Percentiles rank a stretch among this genome's conserved stretches.
Conservation (phyloP, 2,797 vertebrate species). For the Sebastes melanostomus region DNA sequence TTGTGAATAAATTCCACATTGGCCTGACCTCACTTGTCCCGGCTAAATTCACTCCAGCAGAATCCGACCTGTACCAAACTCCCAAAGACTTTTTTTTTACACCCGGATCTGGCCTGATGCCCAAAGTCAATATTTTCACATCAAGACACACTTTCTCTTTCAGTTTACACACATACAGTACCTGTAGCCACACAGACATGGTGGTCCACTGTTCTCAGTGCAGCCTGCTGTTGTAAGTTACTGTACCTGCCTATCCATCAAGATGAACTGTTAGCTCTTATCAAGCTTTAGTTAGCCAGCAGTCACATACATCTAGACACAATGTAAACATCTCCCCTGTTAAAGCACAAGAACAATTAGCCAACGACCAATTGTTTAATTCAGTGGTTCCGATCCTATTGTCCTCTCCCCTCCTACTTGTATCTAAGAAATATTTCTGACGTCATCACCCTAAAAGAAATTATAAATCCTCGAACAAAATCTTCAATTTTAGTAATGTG, state of each 20-base stretch:
- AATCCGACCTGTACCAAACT: neutral
- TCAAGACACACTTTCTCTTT: neutral
- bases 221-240: neutral
- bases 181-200: too few relatives aligned
- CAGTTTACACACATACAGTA: too few relatives aligned
- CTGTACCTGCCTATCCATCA: neutral
- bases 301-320: neutral
- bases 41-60: neutral
- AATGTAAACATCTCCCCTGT: neutral
- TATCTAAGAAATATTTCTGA: too few relatives aligned
- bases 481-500: too few relatives aligned
- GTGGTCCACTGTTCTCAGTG: neutral
- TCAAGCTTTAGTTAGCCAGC: neutral
- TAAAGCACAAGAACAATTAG: neutral
- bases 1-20: neutral
- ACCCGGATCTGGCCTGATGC: neutral
- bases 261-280: neutral
- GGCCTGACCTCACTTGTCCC: neutral
- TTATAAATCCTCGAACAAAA: accelerated
- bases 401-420: too few relatives aligned
- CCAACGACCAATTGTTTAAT: neutral
- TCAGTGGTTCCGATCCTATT: too few relatives aligned
- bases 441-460: accelerated
- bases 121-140: neutral
- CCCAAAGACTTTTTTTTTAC: neutral